These are phyloP conservation scores for Iselma pallidipennis DNA, from an alignment of 2,888 invertebrate genomes.

Conservation along the genomic window DNA sequence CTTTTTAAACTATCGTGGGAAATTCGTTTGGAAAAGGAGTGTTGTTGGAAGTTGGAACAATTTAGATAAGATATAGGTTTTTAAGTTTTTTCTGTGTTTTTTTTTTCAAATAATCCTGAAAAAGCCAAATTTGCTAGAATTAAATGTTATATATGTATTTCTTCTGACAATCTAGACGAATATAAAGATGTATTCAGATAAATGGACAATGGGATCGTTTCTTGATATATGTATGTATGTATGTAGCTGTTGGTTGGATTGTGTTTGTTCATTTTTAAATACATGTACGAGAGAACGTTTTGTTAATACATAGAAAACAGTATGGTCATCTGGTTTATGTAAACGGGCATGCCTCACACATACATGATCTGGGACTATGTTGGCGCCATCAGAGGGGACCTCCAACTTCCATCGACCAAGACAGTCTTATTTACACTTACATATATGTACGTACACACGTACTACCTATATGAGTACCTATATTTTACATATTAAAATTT, in stretches of 20 bases:
- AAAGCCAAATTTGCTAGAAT: neutral
- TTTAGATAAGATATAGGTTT: neutral
- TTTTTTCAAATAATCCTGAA: neutral
- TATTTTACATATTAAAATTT: too few relatives aligned
- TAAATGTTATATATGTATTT: too few relatives aligned
- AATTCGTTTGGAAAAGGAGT: neutral
- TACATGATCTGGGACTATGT: constrained; percentile 4
- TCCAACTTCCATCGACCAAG: too few relatives aligned
- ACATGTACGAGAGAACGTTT: constrained; percentile 23
- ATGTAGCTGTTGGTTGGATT: neutral
- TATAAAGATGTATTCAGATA: neutral
- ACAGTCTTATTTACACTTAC: too few relatives aligned
- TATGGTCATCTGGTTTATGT: constrained; percentile 43
- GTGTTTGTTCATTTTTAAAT: neutral
- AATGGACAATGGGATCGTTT: neutral
- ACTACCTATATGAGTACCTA: too few relatives aligned
- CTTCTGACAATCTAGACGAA: neutral
- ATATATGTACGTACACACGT: too few relatives aligned
- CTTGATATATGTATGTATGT: too few relatives aligned
- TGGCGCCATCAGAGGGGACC: constrained; percentile 14
- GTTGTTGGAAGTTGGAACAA: neutral
- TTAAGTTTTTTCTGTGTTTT: too few relatives aligned
- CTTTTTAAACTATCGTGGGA: neutral
- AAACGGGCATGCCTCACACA: constrained; percentile 15
- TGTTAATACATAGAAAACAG: constrained; percentile 28